These are phyloP conservation scores for Kuschelorhynchus macadamiae DNA, from an alignment of 2,888 invertebrate species.

Conservation along the genomic window DNA sequence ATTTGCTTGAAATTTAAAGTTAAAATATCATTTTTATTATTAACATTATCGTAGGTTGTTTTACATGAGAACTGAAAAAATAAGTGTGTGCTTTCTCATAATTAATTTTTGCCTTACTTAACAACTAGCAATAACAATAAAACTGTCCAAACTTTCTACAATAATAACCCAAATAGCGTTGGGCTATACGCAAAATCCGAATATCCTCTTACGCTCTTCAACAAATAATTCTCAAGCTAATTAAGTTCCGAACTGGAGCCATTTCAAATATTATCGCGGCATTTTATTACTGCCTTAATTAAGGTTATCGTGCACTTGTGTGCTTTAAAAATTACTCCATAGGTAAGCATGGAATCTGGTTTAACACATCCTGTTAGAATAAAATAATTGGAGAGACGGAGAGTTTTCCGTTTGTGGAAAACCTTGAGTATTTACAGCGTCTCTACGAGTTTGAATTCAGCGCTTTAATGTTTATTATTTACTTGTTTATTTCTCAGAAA, in stretches of 20 bases:
- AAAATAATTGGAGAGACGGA: slow-evolving; percentile 8
- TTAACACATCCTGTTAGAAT: slow-evolving; percentile 34
- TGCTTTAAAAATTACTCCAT: slow-evolving; percentile 32
- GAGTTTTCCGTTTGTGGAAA: slow-evolving; percentile 7
- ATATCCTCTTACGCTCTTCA: neutral
- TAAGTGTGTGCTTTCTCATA: too few species aligned
- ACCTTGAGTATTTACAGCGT: neutral
- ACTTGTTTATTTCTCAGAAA: too few species aligned
- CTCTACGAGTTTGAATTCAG: neutral
- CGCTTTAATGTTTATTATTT: too few species aligned
- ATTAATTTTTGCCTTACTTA: too few species aligned
- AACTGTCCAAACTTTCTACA: too few species aligned
- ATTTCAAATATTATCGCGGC: slow-evolving; percentile 31
- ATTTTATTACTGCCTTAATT: slow-evolving; percentile 33
- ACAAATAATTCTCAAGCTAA: slow-evolving; percentile 6
- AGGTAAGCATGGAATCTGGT: slow-evolving; percentile 30
- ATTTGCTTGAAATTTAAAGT: too few species aligned
- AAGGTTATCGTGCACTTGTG: slow-evolving; percentile 36
- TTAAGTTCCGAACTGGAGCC: slow-evolving; percentile 21
- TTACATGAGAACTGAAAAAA: too few species aligned
- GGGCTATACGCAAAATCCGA: neutral
- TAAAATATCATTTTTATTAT: too few species aligned
- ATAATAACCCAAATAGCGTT: neutral
- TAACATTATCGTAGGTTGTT: too few species aligned
- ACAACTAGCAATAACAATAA: too few species aligned